Conservation (phyloP, 2,113 vertebrate genomes). For the Aleadryas rufinucha region DNA sequence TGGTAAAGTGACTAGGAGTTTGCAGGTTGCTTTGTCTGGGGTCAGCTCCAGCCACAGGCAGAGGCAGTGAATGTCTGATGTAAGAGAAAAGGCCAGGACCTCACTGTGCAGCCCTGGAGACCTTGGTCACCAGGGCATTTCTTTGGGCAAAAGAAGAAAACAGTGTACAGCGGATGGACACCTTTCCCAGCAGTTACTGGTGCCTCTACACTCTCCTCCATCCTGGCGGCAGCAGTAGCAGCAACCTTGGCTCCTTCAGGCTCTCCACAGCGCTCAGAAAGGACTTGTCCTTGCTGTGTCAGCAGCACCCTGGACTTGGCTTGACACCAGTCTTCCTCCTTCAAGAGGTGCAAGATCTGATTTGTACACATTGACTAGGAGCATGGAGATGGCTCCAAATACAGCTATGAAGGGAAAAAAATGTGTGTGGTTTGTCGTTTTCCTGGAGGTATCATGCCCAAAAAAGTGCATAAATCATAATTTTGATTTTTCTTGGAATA, state of each 20-base stretch:
- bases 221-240: not conserved
- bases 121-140: too few species aligned
- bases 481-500: not conserved
- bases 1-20: not conserved
- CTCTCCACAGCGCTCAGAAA: not conserved
- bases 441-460: not conserved
- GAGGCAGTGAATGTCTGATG: not conserved
- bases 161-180: not conserved
- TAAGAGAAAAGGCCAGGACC: not conserved
- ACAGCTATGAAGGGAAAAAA: not conserved
- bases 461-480: not conserved
- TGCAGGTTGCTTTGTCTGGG: not conserved
- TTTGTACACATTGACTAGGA: not conserved
- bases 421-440: not conserved
- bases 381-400: not conserved
- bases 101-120: not conserved
- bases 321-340: accelerated
- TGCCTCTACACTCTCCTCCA: not conserved
- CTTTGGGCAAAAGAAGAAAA: not conserved
- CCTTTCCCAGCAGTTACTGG: not conserved
- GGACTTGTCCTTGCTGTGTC: not conserved
- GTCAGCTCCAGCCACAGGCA: not conserved
- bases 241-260: not conserved
- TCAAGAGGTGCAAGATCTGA: not conserved
- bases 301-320: not conserved